Percentiles rank a stretch among this genome's conserved stretches.
Evolutionary conservation across 2,797 vertebrate species (phyloP).

Genomic region (Sebastes elongatus): DNA sequence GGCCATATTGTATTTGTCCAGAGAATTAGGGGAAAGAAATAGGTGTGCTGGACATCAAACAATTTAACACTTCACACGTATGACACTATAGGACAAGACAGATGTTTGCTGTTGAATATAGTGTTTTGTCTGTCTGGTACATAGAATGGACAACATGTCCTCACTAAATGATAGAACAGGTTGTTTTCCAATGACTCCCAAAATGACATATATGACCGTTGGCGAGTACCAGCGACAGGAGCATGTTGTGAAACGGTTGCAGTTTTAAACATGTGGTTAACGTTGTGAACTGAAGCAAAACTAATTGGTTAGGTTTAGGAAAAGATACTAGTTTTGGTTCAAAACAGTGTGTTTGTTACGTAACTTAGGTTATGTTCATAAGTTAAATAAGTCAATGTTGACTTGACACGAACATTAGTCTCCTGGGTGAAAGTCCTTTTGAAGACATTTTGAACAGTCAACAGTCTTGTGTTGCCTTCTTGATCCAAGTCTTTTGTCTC

Average conservation of each 20-base stretch:
- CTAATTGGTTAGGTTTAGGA: no score
- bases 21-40: background rate
- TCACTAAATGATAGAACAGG: background rate
- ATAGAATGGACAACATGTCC: background rate
- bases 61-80: background rate
- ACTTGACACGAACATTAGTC: no score
- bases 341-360: no score
- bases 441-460: background rate
- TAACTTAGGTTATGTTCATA: no score
- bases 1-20: background rate
- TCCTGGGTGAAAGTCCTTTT: no score
- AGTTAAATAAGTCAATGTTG: no score
- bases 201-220: background rate
- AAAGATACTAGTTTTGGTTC: accelerated
- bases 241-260: background rate
- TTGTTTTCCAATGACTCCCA: background rate
- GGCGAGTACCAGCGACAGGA: background rate
- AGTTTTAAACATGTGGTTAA: no score
- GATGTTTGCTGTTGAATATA: background rate
- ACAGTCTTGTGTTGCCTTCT: background rate
- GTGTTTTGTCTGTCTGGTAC: background rate
- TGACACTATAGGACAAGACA: background rate
- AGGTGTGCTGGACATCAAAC: background rate
- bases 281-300: no score
- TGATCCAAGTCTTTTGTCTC: background rate